A percentile compares a stretch with the other conserved stretches of the same genome.
phyloP scores from a whole-genome alignment of 2,888 invertebrate genomes.

The Melikaiella ostensackeni region DNA sequence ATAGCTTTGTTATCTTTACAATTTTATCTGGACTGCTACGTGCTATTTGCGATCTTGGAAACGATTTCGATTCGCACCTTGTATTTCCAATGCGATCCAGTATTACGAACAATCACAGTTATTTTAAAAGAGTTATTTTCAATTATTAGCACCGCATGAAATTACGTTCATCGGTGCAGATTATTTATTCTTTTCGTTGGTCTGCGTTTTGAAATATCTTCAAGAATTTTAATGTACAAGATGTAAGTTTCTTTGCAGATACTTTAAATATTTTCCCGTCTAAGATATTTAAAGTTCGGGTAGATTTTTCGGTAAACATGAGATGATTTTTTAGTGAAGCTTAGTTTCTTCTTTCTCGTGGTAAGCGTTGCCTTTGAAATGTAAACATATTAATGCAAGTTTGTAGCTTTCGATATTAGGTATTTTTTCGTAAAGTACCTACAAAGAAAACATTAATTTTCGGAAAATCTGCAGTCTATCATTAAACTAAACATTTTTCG shows the following conservation, averaged over 20 bases:
- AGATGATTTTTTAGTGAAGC: not conserved
- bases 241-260: not conserved
- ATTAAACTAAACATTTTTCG: constrained; percentile 26
- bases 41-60: not conserved
- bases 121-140: not conserved
- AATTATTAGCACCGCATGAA: not conserved
- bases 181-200: not conserved
- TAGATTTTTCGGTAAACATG: not conserved
- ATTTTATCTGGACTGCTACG: not conserved
- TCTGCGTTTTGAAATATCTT: not conserved
- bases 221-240: not conserved
- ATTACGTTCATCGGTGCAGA: not conserved
- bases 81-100: not conserved
- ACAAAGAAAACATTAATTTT: constrained; percentile 3
- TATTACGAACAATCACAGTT: not conserved
- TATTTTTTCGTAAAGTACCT: not conserved
- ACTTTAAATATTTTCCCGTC: not conserved
- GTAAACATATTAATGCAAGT: not conserved
- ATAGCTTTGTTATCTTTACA: not conserved
- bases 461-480: constrained; percentile 32
- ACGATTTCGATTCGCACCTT: not conserved
- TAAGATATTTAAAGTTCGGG: not conserved
- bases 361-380: constrained; percentile 24
- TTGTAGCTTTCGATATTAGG: not conserved
- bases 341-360: constrained; percentile 19